A percentile compares a stretch with the other conserved stretches of the same genome.
phyloP scores from a whole-genome alignment of 2,888 invertebrate species.

The Mythimna impura region DNA sequence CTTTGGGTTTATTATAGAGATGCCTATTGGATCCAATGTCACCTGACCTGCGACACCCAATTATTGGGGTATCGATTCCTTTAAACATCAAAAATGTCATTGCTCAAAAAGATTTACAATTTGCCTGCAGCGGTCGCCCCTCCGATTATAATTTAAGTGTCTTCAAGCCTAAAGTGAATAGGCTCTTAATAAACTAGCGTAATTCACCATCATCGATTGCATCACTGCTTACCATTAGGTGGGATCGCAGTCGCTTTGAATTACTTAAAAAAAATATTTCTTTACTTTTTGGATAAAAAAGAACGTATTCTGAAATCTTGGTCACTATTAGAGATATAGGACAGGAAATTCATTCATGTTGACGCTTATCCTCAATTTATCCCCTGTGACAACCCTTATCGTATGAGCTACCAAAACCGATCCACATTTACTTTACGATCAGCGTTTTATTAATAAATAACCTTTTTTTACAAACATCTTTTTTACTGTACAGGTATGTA shows the following conservation, averaged over 20 bases:
- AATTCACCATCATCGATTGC: too few species aligned
- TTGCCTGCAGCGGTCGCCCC: too few species aligned
- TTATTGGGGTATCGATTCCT: conserved; percentile 29
- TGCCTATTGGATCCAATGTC: conserved; percentile 2
- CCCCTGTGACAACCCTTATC: conserved; percentile 16
- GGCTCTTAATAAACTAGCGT: too few species aligned
- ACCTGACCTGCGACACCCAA: conserved; percentile 14
- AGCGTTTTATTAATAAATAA: conserved; percentile 18
- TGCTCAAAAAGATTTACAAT: too few species aligned
- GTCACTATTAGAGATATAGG: background rate
- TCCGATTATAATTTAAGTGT: too few species aligned
- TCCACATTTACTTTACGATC: conserved; percentile 4
- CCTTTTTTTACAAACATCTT: background rate
- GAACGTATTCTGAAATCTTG: background rate
- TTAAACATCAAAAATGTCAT: background rate
- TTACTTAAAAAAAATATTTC: too few species aligned
- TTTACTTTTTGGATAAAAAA: background rate
- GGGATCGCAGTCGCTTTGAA: too few species aligned
- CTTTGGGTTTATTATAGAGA: background rate
- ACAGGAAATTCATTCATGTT: conserved; percentile 4
- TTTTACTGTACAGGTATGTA: background rate
- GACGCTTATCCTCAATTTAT: conserved; percentile 24
- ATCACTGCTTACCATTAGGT: too few species aligned
- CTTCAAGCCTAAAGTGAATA: background rate
- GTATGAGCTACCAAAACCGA: conserved; percentile 35